Conservation (phyloP, 2,113 vertebrate species). For the Climacteris rufus region DNA sequence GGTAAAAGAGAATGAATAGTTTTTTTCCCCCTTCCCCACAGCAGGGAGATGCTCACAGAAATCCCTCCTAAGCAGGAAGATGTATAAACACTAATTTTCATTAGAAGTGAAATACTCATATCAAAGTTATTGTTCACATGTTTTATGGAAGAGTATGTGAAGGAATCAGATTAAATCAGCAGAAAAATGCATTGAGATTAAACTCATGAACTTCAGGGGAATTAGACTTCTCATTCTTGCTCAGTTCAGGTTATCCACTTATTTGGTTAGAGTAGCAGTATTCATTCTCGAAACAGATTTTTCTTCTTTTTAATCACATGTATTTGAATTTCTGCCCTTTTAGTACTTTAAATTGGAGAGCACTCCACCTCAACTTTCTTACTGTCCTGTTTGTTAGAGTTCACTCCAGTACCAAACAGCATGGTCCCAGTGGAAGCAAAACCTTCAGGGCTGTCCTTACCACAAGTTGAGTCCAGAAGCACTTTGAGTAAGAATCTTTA, state of each 20-base stretch:
- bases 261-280: neutral
- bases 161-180: neutral
- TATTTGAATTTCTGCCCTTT: neutral
- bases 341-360: neutral
- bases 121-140: neutral
- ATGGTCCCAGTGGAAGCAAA: neutral
- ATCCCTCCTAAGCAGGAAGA: neutral
- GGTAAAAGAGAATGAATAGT: neutral
- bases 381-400: no score
- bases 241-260: neutral
- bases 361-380: neutral
- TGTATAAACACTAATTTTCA: neutral
- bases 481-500: neutral
- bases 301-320: neutral
- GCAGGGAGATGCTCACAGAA: neutral
- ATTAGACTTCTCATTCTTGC: neutral
- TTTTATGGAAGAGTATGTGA: neutral
- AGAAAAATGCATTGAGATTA: neutral
- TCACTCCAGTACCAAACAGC: neutral
- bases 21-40: neutral
- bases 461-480: neutral
- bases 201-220: neutral
- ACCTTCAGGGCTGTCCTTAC: neutral
- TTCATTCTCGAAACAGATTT: neutral
- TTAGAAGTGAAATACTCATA: neutral